Base-by-base conservation (phyloP, 2,888 invertebrate genomes). In the Monoplex corrugatus region DNA sequence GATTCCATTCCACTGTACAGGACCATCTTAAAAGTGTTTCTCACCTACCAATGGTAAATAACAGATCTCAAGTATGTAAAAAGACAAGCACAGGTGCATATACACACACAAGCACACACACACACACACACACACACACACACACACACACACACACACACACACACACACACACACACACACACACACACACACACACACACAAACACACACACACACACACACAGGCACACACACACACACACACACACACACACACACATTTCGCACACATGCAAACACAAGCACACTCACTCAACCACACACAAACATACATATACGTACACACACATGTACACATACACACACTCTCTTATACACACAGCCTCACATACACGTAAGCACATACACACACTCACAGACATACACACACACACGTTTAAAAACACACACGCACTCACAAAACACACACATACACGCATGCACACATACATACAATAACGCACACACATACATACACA, bases 391-490 rank as follows among this genome's bases (percentile, higher is more conserved):
- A 78, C 78, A 78, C 40, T 40, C 40, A 40, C 38, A 40, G 16
- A 40, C 35, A 75, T 35, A 75, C 35, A 35, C 35, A 32, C 35
- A 75, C 75, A 32, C 75, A 75, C 75, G n/a, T n/a, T n/a, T n/a
- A n/a, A n/a, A n/a, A n/a, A n/a, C n/a, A n/a, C 68, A 68, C 68
- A 68, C 68, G n/a, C 68, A 68, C 68, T n/a, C 68, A 68, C 68
- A 23, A 28, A 23, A n/a, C 68, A 1, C 1, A n/a, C 68, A 1
- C 23, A 23, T n/a, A 68, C 68, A 68, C 6, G 23, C 68, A 28
- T n/a, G 50, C 50, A 50, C 13, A n/a, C n/a, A n/a, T n/a, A n/a
- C n/a, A 16, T 0, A 16, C 19, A 23, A 68, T 23, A 68, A 10
- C 19, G n/a, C 28, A 23, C 23, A 68, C n/a, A n/a, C 28, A 2